Evolutionary conservation across 2,797 vertebrate genomes (phyloP).

Genomic region (Psittacula echo): DNA sequence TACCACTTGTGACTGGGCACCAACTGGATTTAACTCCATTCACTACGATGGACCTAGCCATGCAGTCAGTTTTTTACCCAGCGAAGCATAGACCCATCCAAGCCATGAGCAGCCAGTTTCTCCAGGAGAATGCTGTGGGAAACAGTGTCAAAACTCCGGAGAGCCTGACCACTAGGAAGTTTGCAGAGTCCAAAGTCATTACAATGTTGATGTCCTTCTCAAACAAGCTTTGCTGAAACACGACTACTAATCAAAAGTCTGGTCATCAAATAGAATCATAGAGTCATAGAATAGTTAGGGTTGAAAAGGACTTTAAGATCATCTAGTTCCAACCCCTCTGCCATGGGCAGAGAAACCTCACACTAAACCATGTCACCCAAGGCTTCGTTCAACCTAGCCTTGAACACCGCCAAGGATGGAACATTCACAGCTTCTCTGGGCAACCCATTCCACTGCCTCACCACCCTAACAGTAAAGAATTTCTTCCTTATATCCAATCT

Average conservation of each 20-base stretch:
- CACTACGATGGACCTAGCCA: not conserved
- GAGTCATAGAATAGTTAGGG: no score
- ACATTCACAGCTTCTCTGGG: no score
- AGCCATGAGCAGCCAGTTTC: not conserved
- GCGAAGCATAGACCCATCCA: not conserved
- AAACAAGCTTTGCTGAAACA: not conserved
- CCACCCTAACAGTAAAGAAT: no score
- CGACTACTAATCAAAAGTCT: not conserved
- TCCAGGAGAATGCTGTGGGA: not conserved
- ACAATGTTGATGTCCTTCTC: not conserved
- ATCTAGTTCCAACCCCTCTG: no score
- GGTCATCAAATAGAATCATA: not conserved
- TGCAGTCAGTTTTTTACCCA: not conserved
- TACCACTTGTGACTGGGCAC: not conserved
- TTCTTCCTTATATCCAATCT: no score
- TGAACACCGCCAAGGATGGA: no score
- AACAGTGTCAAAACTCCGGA: not conserved
- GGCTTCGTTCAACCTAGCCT: no score
- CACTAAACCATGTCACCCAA: no score
- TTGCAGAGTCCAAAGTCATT: not conserved
- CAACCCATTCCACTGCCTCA: no score
- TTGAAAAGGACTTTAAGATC: no score
- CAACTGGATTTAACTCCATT: not conserved
- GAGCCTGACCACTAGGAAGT: not conserved
- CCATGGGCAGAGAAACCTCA: no score